Percentiles rank a stretch among this genome's conserved stretches.
Conservation (phyloP, 1,140 invertebrate genomes). For the Dendrolimus punctatus region DNA sequence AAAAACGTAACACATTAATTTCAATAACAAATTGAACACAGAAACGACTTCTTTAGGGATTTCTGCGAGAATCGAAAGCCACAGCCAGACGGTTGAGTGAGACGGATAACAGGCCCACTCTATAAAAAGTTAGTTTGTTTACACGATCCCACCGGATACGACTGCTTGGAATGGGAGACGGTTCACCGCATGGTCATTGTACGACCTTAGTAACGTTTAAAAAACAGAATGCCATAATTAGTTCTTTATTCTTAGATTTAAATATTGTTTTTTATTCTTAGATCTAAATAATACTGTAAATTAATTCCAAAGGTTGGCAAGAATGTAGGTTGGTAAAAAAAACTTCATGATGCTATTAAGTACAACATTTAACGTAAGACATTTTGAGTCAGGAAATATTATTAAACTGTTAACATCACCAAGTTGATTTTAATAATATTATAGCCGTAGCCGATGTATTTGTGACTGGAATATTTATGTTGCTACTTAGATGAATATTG, state of each 20-base stretch:
- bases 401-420: conserved; percentile 1
- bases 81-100: conserved; percentile 30
- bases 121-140: conserved; percentile 64
- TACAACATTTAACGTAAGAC: too few species aligned
- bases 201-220: conserved; percentile 7
- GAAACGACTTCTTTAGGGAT: too few species aligned
- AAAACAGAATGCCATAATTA: not conserved
- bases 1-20: conserved; percentile 12
- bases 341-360: too few species aligned
- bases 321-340: too few species aligned
- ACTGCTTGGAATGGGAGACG: conserved; percentile 22
- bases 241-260: too few species aligned
- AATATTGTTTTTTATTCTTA: too few species aligned
- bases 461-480: conserved; percentile 25
- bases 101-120: conserved; percentile 43
- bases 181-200: conserved; percentile 44
- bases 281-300: too few species aligned
- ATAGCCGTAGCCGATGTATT: conserved; percentile 12
- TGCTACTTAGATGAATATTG: conserved; percentile 21
- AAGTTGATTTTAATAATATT: conserved; percentile 19
- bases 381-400: too few species aligned
- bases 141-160: conserved; percentile 45
- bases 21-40: conserved; percentile 21
- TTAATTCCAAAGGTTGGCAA: too few species aligned
- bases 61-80: too few species aligned